These are phyloP conservation scores for Ennomos fuscantarius DNA, from an alignment of 2,888 invertebrate genomes.

Conservation along the genomic window DNA sequence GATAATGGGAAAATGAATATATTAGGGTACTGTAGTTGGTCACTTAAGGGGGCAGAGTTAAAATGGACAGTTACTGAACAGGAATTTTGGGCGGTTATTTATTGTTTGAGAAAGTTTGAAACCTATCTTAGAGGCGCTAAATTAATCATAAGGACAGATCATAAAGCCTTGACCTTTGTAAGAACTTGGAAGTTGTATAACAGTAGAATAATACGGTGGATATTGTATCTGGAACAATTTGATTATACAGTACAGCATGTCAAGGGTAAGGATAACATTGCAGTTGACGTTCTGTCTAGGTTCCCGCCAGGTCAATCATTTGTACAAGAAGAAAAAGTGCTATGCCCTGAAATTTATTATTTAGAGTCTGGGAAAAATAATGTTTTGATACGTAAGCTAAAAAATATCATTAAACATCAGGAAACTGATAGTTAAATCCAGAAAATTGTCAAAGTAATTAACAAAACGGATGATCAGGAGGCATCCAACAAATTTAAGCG, in stretches of 20 bases:
- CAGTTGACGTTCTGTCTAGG: conserved; percentile 2
- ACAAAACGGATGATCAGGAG: no score
- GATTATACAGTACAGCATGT: not conserved
- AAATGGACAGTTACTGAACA: no score
- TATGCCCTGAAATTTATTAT: conserved; percentile 1
- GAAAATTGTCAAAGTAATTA: no score
- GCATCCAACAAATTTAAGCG: no score
- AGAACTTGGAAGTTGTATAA: not conserved
- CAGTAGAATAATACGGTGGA: not conserved
- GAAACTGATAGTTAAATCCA: no score
- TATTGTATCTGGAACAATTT: not conserved
- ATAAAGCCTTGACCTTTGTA: not conserved
- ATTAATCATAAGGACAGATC: not conserved
- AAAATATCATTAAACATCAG: not conserved
- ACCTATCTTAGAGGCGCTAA: not conserved
- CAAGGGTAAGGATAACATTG: conserved; percentile 5
- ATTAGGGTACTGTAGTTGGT: not conserved
- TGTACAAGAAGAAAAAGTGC: conserved; percentile 9
- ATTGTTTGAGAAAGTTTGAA: no score
- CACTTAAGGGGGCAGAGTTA: not conserved
- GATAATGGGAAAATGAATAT: not conserved
- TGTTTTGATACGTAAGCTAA: not conserved
- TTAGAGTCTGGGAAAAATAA: not conserved
- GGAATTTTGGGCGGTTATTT: no score
- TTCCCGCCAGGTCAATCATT: conserved; percentile 4